Percentiles rank a stretch among this genome's conserved stretches.
phyloP scores from a whole-genome alignment of 2,797 vertebrate genomes.

The Antennarius maculatus region DNA sequence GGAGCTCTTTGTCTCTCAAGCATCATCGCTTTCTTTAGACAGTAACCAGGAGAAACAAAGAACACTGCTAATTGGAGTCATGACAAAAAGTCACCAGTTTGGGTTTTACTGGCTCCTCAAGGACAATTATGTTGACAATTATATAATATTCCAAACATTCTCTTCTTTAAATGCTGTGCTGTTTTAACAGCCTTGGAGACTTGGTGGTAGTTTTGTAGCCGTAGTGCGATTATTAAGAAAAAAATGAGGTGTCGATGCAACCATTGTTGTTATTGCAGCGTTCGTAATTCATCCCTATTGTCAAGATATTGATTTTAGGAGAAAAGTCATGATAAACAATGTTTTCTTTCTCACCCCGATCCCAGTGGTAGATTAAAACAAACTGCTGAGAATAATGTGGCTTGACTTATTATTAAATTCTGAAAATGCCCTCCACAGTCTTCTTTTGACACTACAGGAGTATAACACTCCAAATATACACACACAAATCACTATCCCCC shows the following conservation, averaged over 20 bases:
- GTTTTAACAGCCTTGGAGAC: slow-evolving; percentile 24
- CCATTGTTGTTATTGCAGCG: slow-evolving; percentile 56
- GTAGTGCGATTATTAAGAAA: slow-evolving; percentile 10
- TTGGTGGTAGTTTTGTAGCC: slow-evolving; percentile 29
- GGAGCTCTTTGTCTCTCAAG: slow-evolving; percentile 44
- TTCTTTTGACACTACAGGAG: slow-evolving; percentile 31
- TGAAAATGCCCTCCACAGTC: slow-evolving; percentile 40
- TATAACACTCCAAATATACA: slow-evolving; percentile 36
- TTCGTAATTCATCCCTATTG: slow-evolving; percentile 54
- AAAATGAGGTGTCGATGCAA: slow-evolving; percentile 5
- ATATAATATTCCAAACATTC: slow-evolving; percentile 8
- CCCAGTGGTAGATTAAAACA: slow-evolving; percentile 56
- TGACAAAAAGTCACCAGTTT: slow-evolving; percentile 33
- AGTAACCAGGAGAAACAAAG: slow-evolving; percentile 34
- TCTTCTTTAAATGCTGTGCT: slow-evolving; percentile 8
- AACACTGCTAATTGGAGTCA: slow-evolving; percentile 48
- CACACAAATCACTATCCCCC: slow-evolving; percentile 19
- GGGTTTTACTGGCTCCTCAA: slow-evolving; percentile 29
- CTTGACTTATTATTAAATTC: slow-evolving; percentile 51
- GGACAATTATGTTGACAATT: slow-evolving; percentile 12
- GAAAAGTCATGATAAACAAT: slow-evolving; percentile 65
- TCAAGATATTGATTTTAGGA: slow-evolving; percentile 63
- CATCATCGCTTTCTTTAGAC: slow-evolving; percentile 54
- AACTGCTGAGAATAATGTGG: slow-evolving; percentile 48
- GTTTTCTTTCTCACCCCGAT: slow-evolving; percentile 48